Evolutionary conservation across 2,888 invertebrate genomes (phyloP), one percentile per base, ranked within the genome.

Genomic region (Sisyra nigra): DNA sequence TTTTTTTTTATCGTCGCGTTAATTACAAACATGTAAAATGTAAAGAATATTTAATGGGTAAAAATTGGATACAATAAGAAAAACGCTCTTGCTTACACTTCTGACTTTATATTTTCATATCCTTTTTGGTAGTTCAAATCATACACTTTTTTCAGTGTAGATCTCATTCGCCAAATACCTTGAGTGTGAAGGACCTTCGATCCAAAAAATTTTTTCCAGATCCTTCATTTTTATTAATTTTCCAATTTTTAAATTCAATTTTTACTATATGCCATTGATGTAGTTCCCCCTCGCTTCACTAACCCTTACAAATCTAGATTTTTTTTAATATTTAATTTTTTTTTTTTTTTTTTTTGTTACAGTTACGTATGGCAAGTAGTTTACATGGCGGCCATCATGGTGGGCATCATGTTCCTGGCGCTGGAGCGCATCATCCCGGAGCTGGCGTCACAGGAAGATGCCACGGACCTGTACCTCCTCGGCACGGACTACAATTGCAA

Each of bases 301-400:
- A 30, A 30, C 8, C 10, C 10, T 8, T 8, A 30, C 8, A 30
- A 30, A 30, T 30, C 8, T 30, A 30, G 10, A 8, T 8, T 30
- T 10, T 30, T 10, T 30, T 30, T 30, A 30, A 30, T 8, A 30
- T 8, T 30, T 30, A 8, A 14, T 5, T 33, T 3, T 14, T 3
- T 13, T 34, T 13, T 10, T 14, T 40, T 45, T 49, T 68, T 63
- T 56, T 65, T 67, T 55, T 69, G 56, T 71, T 72, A 54, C 63
- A 72, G 58, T 67, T 75, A 48, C 66, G 74, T 54, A 70, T 73
- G 58, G 65, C 71, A 24, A 71, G 71, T 57, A 66, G 66, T 42
- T 60, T 70, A 10, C 73, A 74, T 53, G 58, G 54, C 38, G 48
- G 53, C 32, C 60, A 60, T 48, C 60, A 60, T 45, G 59, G 57